Evolutionary conservation across 2,888 invertebrate genomes (phyloP).

Genomic region (Pachydiplax longipennis): DNA sequence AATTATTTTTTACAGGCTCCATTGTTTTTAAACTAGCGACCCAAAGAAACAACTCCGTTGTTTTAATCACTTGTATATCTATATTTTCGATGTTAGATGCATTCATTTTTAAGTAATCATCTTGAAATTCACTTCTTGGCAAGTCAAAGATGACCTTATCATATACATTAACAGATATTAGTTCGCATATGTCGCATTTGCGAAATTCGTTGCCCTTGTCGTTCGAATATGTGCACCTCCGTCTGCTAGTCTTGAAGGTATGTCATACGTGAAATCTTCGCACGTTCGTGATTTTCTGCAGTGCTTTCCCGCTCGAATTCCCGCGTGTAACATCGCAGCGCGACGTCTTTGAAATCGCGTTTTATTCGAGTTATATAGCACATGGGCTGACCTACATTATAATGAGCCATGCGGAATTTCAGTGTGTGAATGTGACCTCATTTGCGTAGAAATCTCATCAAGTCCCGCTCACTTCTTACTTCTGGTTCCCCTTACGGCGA

Average conservation of each 20-base stretch:
- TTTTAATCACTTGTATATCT: too few species aligned
- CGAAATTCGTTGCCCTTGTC: too few species aligned
- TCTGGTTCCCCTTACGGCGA: neutral
- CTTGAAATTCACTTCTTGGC: too few species aligned
- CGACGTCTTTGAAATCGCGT: neutral
- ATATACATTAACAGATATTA: too few species aligned
- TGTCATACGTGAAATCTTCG: neutral
- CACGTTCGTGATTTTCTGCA: neutral
- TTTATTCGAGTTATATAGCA: neutral
- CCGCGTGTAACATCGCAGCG: neutral
- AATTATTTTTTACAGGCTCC: too few species aligned
- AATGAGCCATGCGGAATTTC: neutral
- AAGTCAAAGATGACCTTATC: too few species aligned
- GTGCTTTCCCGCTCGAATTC: neutral
- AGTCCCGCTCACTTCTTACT: neutral
- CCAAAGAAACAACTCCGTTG: too few species aligned
- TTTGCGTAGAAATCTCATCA: neutral
- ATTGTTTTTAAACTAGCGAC: too few species aligned
- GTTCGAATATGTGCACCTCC: too few species aligned
- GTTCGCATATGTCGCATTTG: too few species aligned
- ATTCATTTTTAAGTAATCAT: too few species aligned
- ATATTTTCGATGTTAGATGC: too few species aligned
- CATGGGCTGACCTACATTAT: neutral
- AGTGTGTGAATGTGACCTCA: conserved; percentile 2
- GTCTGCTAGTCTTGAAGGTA: neutral